Evolutionary conservation across 2,888 invertebrate genomes (phyloP).

Genomic region (Cremastinae sp.): DNA sequence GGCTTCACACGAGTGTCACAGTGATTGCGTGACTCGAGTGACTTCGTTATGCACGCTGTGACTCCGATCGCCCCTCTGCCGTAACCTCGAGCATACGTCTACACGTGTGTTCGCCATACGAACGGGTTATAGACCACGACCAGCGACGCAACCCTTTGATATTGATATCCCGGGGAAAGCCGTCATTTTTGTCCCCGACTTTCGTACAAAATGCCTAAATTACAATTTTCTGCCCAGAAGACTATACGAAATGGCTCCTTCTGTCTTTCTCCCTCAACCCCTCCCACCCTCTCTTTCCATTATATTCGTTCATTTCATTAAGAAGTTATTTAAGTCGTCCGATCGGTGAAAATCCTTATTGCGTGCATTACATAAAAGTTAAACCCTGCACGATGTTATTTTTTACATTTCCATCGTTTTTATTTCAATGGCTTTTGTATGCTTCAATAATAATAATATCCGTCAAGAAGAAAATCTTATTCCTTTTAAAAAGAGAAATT

Average conservation of each 20-base stretch:
- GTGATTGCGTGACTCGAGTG: constrained; percentile 77
- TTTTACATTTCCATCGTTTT: too few relatives aligned
- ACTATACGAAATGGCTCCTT: background rate
- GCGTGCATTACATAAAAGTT: too few relatives aligned
- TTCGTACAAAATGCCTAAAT: constrained; percentile 18
- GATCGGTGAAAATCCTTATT: too few relatives aligned
- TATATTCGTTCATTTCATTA: background rate
- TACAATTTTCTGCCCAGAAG: background rate
- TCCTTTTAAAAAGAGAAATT: too few relatives aligned
- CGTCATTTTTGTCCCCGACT: constrained; percentile 15
- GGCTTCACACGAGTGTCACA: constrained; percentile 74
- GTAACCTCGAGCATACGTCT: constrained; percentile 2
- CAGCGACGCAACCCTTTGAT: constrained; percentile 40
- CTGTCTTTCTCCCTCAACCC: background rate
- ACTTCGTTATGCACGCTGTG: constrained; percentile 64
- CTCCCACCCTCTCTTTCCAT: background rate
- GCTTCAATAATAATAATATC: too few relatives aligned
- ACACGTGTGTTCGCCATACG: constrained; percentile 4
- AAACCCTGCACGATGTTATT: too few relatives aligned
- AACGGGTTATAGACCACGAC: constrained; percentile 50
- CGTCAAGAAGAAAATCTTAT: too few relatives aligned
- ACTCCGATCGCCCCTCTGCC: constrained; percentile 47
- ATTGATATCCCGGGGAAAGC: constrained; percentile 36
- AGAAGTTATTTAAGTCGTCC: too few relatives aligned
- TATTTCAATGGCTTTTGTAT: too few relatives aligned